These are phyloP conservation scores for Pogonophryne albipinna DNA, from an alignment of 2,797 vertebrate genomes.

Conservation along the genomic window DNA sequence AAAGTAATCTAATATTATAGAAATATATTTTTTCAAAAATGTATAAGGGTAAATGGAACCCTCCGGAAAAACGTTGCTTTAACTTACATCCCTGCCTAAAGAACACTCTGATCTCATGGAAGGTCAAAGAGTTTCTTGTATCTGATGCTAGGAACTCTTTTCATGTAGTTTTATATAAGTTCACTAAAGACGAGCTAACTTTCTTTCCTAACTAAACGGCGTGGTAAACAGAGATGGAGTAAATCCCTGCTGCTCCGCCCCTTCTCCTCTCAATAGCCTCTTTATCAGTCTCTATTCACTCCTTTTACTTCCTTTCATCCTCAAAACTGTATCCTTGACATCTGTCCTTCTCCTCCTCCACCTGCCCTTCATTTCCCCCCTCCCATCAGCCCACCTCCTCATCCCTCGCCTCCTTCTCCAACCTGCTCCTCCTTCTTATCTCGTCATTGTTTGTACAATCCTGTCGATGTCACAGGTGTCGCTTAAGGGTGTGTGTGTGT, in stretches of 20 bases:
- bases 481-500: conserved; percentile 7
- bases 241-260: conserved; percentile 7
- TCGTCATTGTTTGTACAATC: conserved; percentile 43
- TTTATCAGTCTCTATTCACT: conserved; percentile 40
- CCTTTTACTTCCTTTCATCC: conserved; percentile 35
- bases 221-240: conserved; percentile 13
- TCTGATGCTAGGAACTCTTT: neutral
- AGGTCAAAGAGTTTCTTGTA: conserved; percentile 11
- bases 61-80: neutral
- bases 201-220: conserved; percentile 15
- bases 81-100: neutral
- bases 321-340: conserved; percentile 39
- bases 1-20: too few relatives aligned
- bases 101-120: conserved; percentile 17
- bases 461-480: conserved; percentile 56
- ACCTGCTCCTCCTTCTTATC: conserved; percentile 56
- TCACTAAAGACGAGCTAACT: conserved; percentile 27
- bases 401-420: conserved; percentile 35
- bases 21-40: too few relatives aligned
- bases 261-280: conserved; percentile 28
- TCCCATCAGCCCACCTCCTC: conserved; percentile 12
- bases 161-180: conserved; percentile 6
- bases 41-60: too few relatives aligned
- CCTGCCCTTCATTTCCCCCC: conserved; percentile 53
- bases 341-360: conserved; percentile 34